These are phyloP conservation scores for Drosophila simulans DNA, from an alignment of 1,140 invertebrate species.

Conservation along the genomic window DNA sequence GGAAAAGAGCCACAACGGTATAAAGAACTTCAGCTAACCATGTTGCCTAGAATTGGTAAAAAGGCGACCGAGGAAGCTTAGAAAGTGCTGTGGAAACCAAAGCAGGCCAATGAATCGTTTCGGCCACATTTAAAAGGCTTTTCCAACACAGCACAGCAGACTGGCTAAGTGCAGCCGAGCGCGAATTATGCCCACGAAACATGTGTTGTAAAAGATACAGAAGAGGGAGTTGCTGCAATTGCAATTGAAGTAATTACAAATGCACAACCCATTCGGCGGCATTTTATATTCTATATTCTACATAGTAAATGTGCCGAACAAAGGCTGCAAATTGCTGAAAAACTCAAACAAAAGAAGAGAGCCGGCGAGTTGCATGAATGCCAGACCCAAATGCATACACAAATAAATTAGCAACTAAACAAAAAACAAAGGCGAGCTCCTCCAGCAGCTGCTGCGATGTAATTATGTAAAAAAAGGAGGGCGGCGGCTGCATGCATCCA, in stretches of 20 bases:
- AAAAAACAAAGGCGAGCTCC: slow-evolving; percentile 61
- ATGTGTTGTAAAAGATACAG: slow-evolving; percentile 46
- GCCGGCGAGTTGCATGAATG: slow-evolving; percentile 54
- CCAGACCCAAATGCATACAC: slow-evolving; percentile 70
- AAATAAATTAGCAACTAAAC: slow-evolving; percentile 83
- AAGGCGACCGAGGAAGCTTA: slow-evolving; percentile 43
- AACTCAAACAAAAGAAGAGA: slow-evolving; percentile 38
- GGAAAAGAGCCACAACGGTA: slow-evolving; percentile 22
- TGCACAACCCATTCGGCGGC: slow-evolving; percentile 37
- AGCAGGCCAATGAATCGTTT: slow-evolving; percentile 47
- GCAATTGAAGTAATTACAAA: slow-evolving; percentile 59
- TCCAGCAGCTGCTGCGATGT: slow-evolving; percentile 35
- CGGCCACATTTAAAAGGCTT: slow-evolving; percentile 50
- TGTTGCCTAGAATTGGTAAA: slow-evolving; percentile 38
- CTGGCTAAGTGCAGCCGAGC: slow-evolving; percentile 51
- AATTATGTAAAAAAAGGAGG: slow-evolving; percentile 70
- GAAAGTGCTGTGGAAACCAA: slow-evolving; percentile 53
- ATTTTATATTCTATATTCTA: slow-evolving; percentile 50
- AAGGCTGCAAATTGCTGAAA: slow-evolving; percentile 34
- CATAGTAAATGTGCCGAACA: slow-evolving; percentile 33
- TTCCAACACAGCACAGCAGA: slow-evolving; percentile 1
- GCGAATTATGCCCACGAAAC: slow-evolving; percentile 67
- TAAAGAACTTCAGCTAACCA: slow-evolving; percentile 38
- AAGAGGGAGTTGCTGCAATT: slow-evolving; percentile 20
- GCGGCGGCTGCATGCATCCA: slow-evolving; percentile 49